These are phyloP conservation scores for Diglossa brunneiventris DNA, from an alignment of 2,113 vertebrate genomes.

Conservation along the genomic window DNA sequence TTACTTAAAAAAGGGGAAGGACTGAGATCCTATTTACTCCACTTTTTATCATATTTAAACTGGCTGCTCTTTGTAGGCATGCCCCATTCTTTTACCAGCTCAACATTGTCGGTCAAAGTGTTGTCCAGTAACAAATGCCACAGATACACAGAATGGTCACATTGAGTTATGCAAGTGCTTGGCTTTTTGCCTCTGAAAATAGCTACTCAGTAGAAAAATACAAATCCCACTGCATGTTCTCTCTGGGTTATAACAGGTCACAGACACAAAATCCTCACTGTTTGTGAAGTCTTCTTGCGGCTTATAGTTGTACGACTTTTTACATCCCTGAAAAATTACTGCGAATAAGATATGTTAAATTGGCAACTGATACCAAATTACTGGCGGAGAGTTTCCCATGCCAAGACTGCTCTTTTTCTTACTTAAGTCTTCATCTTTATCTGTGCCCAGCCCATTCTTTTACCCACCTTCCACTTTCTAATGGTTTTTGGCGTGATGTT, in stretches of 20 bases:
- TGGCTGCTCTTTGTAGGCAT: neutral
- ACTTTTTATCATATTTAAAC: slow-evolving; percentile 12
- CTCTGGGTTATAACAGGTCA: slow-evolving; percentile 24
- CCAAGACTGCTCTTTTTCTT: neutral
- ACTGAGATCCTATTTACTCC: neutral
- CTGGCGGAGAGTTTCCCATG: neutral
- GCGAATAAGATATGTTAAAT: neutral
- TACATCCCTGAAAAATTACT: neutral
- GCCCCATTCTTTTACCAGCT: neutral
- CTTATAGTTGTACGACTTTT: neutral
- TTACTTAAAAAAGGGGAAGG: neutral
- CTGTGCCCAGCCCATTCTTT: neutral
- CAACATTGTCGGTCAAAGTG: neutral
- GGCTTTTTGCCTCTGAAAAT: slow-evolving; percentile 45
- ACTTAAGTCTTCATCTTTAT: neutral
- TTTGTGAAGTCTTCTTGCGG: neutral
- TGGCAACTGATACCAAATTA: neutral
- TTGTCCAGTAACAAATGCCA: neutral
- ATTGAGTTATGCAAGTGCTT: slow-evolving; percentile 10
- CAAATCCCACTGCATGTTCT: neutral
- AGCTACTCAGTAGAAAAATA: neutral
- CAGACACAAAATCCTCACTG: neutral
- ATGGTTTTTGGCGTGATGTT: neutral
- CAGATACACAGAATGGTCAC: neutral
- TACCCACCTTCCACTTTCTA: neutral